Base-by-base conservation (phyloP, 2,113 vertebrate species). In the Poeciliopsis turrubarensis region DNA sequence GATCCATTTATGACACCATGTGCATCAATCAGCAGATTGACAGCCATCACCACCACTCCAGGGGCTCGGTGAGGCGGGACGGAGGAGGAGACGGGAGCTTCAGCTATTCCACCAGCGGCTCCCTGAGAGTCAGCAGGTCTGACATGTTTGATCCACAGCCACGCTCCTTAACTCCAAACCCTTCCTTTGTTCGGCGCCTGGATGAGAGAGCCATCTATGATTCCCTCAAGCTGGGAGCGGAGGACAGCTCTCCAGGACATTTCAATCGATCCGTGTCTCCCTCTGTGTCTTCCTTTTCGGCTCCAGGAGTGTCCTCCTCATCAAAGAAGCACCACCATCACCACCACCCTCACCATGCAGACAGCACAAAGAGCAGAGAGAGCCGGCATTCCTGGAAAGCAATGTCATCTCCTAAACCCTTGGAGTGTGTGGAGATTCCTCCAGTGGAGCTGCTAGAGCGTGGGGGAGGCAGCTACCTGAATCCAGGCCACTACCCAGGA, bases 21-120 rank as follows among this genome's bases (percentile, higher is more conserved):
- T 94, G 97, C 78, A 94, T 99, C 67, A 99, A 99, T n/a, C 97
- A 99, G 75, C 97, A 99, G 90, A 99, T 99, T 0, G 97, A 99
- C 81, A 87, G 85, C 81, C 91, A 92, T 34, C 91, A 91, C 72
- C 89, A 89, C 90, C 96, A 74, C 67, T 63, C 95, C 0, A 89
- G 87, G 37, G 96, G 96, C 72, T 98, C 97, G 12, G 95, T 85
- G 17, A 78, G 96, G 94, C 82, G 94, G 65, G 91, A 89, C 2
- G 64, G 37, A 10, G 87, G 85, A 80, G 96, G 96, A 60, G 96
- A 95, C 65, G 94, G 88, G 19, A 85, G 72, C 47, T 91, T 89
- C 30, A 86, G 78, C 51, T 93, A 90, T 86, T 89, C 91, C 27
- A 79, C 86, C 5, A 92, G 89, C 1, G 88, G 90, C 64, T 92